Evolutionary conservation across 1,140 invertebrate species (phyloP), one percentile per base, ranked within the genome.

Genomic region (Asobara japonica): DNA sequence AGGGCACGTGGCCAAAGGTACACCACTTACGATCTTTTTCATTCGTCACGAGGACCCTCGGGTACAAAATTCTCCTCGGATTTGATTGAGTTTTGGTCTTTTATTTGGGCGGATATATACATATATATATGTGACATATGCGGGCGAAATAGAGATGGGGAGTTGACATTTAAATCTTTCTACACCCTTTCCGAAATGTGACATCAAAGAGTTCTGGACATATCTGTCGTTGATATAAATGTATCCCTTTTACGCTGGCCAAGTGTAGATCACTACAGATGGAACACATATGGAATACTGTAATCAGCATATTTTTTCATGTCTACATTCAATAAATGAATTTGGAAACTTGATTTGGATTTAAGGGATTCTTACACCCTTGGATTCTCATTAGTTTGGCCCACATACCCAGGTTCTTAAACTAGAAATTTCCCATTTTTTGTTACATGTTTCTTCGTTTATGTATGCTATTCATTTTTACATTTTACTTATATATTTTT

Each of bases 21-120:
- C 30, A 65, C 62, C 30, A 65, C 31, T 31, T 33, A 22, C 38
- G 16, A 67, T 67, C 36, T 27, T 67, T 67, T 67, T 67, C 38
- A 51, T 67, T 67, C 13, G 65, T 56, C 51, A 56, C 51, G 51
- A 22, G 13, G 31, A 2, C 30, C 0, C 22, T 7, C 11, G 30
- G 29, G 13, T 45, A 18, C 41, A 8, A 25, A 25, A 65, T 65
- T 10, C 31, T 65, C 62, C 33, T 22, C 22, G 11, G 8, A 56
- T 56, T n/a, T 22, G 51, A 56, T 56, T 56, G 51, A 56, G 51
- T 56, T 56, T 56, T 56, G 20, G 22, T 20, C 38, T 66, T 41
- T 66, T 66, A 36, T 66, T 27, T 66, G 31, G 22, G 11, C 3
- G 3, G 20, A 56, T 56, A 11, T 13, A 18, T 25, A 16, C 2